Percentiles rank a stretch among this genome's conserved stretches.
Conservation (phyloP, 2,113 vertebrate genomes). For the Pitta sordida region DNA sequence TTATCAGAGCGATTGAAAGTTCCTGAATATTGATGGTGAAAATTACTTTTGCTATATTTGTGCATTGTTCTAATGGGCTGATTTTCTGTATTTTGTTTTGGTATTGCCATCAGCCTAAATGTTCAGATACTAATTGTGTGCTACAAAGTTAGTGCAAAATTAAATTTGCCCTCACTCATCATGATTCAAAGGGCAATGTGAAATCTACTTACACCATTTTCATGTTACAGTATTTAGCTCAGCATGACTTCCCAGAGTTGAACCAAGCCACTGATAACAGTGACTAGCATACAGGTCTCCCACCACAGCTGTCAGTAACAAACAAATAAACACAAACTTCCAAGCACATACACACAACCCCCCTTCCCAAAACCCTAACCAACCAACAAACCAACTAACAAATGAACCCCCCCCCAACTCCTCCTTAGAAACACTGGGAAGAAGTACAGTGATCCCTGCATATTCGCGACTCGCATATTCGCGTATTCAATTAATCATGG, state of each 20-base stretch:
- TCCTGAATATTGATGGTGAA: background rate
- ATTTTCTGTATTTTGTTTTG: background rate
- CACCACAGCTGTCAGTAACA: background rate
- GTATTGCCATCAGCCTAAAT: background rate
- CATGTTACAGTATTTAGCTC: constrained; percentile 28
- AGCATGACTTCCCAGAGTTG: background rate
- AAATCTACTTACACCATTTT: constrained; percentile 40
- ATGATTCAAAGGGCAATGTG: constrained; percentile 4
- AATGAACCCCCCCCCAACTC: background rate
- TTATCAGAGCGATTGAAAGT: background rate
- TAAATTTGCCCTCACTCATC: constrained; percentile 6
- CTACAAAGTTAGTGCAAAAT: constrained; percentile 21
- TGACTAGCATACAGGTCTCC: background rate
- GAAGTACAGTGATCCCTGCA: too few species aligned
- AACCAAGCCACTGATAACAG: constrained; percentile 7
- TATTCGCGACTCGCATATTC: too few species aligned
- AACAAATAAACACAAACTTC: background rate
- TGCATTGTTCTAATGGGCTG: background rate
- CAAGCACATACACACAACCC: background rate
- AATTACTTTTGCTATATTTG: background rate
- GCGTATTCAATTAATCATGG: too few species aligned
- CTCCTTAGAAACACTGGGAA: too few species aligned
- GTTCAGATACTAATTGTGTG: background rate
- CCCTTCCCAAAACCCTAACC: rapidly evolving
- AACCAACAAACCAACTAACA: background rate